Percentiles rank a stretch among this genome's conserved stretches.
Evolutionary conservation across 2,797 vertebrate species (phyloP).

Genomic region (Falco cherrug): DNA sequence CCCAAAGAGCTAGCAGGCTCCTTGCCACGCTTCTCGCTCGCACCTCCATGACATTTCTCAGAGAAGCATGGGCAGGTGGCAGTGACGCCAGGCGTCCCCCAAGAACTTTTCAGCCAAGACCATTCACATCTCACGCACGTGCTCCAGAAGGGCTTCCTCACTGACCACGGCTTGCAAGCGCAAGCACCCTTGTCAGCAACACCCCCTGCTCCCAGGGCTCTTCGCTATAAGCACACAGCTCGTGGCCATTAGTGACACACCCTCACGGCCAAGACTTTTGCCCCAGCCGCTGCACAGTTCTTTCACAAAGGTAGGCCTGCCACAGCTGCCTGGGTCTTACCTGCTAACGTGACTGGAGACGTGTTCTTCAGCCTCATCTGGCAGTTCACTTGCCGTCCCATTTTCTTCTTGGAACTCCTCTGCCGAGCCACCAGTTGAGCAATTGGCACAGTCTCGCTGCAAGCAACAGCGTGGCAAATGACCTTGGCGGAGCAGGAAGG

Average conservation of each 20-base stretch:
- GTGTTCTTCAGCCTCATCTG: constrained; percentile 86
- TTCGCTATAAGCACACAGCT: accelerated
- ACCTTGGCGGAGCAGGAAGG: constrained; percentile 47
- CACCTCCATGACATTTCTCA: not conserved
- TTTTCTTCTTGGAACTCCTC: constrained; percentile 83
- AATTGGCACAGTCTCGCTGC: constrained; percentile 85
- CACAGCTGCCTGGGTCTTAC: constrained; percentile 60
- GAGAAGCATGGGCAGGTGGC: not conserved
- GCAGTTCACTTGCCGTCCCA: constrained; percentile 84
- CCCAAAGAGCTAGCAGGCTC: not conserved
- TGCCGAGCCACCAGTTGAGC: constrained; percentile 90
- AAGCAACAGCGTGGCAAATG: constrained; percentile 84
- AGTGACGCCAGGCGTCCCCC: not conserved
- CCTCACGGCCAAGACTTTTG: not conserved
- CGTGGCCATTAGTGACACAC: accelerated
- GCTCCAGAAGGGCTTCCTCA: not conserved
- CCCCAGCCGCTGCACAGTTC: not conserved
- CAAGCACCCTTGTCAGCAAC: not conserved
- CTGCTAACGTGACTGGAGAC: constrained; percentile 78
- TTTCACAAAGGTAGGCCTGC: not conserved
- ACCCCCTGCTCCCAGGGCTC: not conserved
- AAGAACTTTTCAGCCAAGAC: not conserved
- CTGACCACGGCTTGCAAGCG: not conserved
- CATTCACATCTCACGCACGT: accelerated
- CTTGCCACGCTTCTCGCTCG: accelerated